These are phyloP conservation scores for Zophobas atratus DNA, from an alignment of 1,140 invertebrate species.

Conservation along the genomic window DNA sequence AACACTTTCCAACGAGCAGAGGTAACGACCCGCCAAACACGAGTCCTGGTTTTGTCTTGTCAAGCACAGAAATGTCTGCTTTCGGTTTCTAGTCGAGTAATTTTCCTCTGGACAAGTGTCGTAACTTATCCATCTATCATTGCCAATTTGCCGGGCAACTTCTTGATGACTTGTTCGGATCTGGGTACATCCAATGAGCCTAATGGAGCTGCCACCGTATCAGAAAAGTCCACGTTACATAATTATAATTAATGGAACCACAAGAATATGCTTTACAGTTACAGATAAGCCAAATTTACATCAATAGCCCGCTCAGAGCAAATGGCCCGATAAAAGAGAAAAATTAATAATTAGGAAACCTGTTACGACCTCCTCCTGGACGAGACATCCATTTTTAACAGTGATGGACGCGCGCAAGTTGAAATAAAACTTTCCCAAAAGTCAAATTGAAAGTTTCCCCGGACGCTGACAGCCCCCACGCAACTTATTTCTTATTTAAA, in stretches of 20 bases:
- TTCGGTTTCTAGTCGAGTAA: slow-evolving; percentile 24
- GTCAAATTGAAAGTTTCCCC: background rate
- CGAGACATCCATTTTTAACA: background rate
- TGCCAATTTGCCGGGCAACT: slow-evolving; percentile 32
- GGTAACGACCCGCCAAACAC: slow-evolving; percentile 54
- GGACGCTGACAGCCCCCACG: background rate
- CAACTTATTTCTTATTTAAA: slow-evolving; percentile 22
- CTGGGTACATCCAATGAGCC: slow-evolving; percentile 3
- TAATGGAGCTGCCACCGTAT: slow-evolving; percentile 34
- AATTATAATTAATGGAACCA: slow-evolving; percentile 38
- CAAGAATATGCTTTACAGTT: slow-evolving; percentile 24
- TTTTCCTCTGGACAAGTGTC: slow-evolving; percentile 28
- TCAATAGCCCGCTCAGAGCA: slow-evolving; percentile 6
- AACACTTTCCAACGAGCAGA: slow-evolving; percentile 54
- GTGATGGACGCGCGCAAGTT: background rate
- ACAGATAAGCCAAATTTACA: slow-evolving; percentile 36
- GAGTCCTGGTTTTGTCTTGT: slow-evolving; percentile 32
- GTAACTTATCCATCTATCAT: slow-evolving; percentile 39
- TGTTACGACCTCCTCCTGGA: slow-evolving; percentile 16
- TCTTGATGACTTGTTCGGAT: slow-evolving; percentile 29
- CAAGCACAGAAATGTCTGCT: slow-evolving; percentile 25
- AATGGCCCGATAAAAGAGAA: slow-evolving; percentile 24
- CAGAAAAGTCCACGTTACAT: slow-evolving; percentile 14
- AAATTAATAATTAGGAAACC: slow-evolving; percentile 34
- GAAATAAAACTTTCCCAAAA: slow-evolving; percentile 5